Evolutionary conservation across 2,797 vertebrate genomes (phyloP).

Genomic region (Iguana delicatissima): DNA sequence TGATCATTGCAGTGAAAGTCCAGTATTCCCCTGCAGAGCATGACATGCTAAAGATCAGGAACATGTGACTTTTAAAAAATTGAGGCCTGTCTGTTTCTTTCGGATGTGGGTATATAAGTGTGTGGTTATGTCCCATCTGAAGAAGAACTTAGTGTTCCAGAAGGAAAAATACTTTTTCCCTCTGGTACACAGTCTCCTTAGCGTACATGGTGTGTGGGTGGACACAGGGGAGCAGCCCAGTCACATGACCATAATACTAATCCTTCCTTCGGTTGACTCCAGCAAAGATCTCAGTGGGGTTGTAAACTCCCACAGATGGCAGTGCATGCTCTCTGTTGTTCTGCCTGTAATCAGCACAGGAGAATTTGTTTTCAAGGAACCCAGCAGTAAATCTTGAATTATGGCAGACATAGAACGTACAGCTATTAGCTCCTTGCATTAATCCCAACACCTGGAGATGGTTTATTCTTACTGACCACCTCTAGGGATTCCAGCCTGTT

Average conservation of each 20-base stretch:
- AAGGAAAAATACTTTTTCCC: slow-evolving; percentile 9
- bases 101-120: too few relatives aligned
- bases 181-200: background rate
- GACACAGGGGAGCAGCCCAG: background rate
- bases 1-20: background rate
- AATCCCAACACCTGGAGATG: slow-evolving; percentile 3
- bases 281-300: background rate
- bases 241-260: background rate
- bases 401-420: background rate
- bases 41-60: background rate
- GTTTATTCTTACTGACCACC: background rate
- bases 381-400: background rate
- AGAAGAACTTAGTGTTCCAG: background rate
- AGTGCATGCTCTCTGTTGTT: background rate
- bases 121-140: slow-evolving; percentile 1
- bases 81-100: background rate
- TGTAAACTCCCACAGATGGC: slow-evolving; percentile 4
- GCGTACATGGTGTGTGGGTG: background rate
- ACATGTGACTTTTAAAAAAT: background rate
- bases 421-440: background rate
- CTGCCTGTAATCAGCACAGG: background rate
- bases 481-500: background rate
- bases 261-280: slow-evolving; percentile 8
- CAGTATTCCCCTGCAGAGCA: background rate
- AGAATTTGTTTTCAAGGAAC: slow-evolving; percentile 6